Evolutionary conservation across 2,888 invertebrate species (phyloP), one percentile per base, ranked within the genome.

Genomic region (Pheosia gnoma): DNA sequence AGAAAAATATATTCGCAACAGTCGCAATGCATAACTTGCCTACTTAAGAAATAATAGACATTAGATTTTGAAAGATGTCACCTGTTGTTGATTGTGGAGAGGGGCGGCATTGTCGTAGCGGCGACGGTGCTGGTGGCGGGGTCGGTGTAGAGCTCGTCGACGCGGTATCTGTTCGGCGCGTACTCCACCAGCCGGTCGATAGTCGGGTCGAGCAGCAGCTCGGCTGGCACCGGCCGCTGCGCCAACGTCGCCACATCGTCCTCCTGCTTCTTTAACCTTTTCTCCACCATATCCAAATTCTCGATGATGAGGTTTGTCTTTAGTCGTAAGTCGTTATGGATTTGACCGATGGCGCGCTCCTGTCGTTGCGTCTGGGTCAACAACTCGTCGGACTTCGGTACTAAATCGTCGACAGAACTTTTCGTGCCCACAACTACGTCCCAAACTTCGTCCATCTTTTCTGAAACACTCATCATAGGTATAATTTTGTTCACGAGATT

Each of bases 361-460:
- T 98, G 98, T 3, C 98, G 91, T 79, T 97, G 97, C 0, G 97
- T 97, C 86, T 98, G 97, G 0, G 97, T 97, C 11, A 98, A 89
- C 5, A 98, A 89, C 76, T 97, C 97, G 82, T 98, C 97, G 0
- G 97, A 97, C 88, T 98, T 98, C 1, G 98, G 97, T 51, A 98
- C 95, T 59, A 98, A 92, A 84, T 97, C 96, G 84, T 98, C 97
- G 0, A 98, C 97, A 0, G 97, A 97, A 78, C 96, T 97, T 83
- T 98, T 98, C 4, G 97, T 97, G 11, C 97, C 97, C 0, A 97
- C 97, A 10, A 98, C 97, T 5, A 97, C 97, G 82, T 97, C 96
- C 97, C 97, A 98, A 4, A 98, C 97, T 87, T 98, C 97, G 77
- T 98, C 97, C 97, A 98, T 97, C 88, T 97, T 97, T 82, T 97